These are phyloP conservation scores for Oconnorella tubifera DNA, from an alignment of 2,888 invertebrate species.

Conservation along the genomic window DNA sequence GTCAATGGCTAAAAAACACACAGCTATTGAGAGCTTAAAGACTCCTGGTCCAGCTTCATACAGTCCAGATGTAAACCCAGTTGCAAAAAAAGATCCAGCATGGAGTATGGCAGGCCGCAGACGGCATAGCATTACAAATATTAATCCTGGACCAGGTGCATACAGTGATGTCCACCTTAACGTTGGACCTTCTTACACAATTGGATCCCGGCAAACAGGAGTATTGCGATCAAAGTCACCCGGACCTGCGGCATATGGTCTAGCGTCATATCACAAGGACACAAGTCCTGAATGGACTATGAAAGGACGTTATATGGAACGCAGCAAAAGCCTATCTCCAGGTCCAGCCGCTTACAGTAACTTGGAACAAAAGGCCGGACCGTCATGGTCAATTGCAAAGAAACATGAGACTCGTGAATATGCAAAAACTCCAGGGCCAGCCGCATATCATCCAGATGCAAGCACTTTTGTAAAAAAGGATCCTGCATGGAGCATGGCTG, in stretches of 20 bases:
- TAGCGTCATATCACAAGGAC: background rate
- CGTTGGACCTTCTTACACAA: background rate
- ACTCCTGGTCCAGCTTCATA: slow-evolving; percentile 14
- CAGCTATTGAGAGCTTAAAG: background rate
- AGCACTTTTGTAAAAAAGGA: slow-evolving; percentile 8
- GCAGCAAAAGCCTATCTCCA: slow-evolving; percentile 6
- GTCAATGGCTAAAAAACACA: slow-evolving; percentile 15
- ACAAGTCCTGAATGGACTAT: slow-evolving; percentile 15
- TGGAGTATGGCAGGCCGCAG: slow-evolving; percentile 14
- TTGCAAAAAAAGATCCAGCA: slow-evolving; percentile 14
- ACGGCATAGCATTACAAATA: background rate
- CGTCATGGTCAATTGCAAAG: slow-evolving; percentile 5
- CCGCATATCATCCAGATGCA: slow-evolving; percentile 11
- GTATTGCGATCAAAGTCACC: background rate
- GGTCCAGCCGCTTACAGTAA: slow-evolving; percentile 13
- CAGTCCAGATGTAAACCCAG: slow-evolving; percentile 5
- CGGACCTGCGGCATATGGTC: slow-evolving; percentile 14
- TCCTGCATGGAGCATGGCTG: slow-evolving; percentile 3
- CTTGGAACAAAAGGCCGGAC: background rate
- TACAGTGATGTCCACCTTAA: background rate
- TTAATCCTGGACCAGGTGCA: slow-evolving; percentile 15
- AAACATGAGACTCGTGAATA: background rate
- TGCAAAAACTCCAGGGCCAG: slow-evolving; percentile 11
- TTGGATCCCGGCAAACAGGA: background rate
- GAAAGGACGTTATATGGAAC: slow-evolving; percentile 6